Base-by-base conservation (phyloP, 2,113 vertebrate species). In the Astur gentilis region DNA sequence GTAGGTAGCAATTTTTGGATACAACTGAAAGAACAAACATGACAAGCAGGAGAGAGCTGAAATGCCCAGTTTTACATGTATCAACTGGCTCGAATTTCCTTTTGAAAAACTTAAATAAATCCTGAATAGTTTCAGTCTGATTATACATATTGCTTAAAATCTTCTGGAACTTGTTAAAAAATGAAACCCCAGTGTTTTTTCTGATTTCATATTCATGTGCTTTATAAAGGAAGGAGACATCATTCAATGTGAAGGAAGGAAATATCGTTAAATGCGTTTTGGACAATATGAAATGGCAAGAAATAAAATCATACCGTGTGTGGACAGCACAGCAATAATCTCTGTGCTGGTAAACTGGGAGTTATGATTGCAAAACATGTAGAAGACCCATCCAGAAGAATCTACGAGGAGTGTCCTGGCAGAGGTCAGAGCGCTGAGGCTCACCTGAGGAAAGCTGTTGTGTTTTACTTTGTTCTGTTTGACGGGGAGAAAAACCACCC, bases 381-480 rank as follows among this genome's bases (percentile, higher is more conserved):
- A 67, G 44, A 69, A 83, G 29, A 90, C 17, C 11, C 25, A 42
- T 58, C 27, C 50, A 72, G n/a, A 15, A 80, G 19, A 94, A 83
- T 54, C 67, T 58, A 17, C 1, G 5, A 80, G n/a, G 26, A 71
- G 12, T 55, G 57, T 60, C 45, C 49, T 93, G 82, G 71, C 58
- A 77, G 57, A 69, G 16, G 19, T 71, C 47, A 85, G 13, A 69
- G 54, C 58, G 93, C 61, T 80, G 78, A 69, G 36, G 17, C 16
- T 90, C 66, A 93, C 82, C 49, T 88, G 40, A 76, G 66, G 78
- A 90, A 61, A 83, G 13, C 36, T 72, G 13, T 40, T 60, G 10
- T 87, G 47, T 79, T 97, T 90, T 87, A 82, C 34, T 97, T 87
- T 91, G 83, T 84, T 95, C 34, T 95, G 31, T 83, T 89, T 90